These are phyloP conservation scores for Lutraria lutraria DNA, from an alignment of 2,888 invertebrate species.

Conservation along the genomic window DNA sequence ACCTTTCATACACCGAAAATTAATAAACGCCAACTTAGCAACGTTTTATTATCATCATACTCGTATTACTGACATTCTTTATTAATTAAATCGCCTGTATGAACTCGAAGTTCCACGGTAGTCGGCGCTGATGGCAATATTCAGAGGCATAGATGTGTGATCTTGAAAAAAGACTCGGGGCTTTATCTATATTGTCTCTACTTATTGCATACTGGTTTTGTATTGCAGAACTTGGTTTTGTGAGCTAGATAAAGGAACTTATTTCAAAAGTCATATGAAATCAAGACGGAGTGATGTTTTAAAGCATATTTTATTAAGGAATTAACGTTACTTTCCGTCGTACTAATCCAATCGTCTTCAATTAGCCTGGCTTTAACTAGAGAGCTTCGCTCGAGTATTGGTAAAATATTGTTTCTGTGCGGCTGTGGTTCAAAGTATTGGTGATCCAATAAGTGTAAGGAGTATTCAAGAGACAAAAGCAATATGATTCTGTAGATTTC, in stretches of 20 bases:
- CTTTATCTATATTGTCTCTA: not conserved
- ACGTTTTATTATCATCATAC: too few relatives aligned
- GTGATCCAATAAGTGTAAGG: not conserved
- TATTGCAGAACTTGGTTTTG: not conserved
- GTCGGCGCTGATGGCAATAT: too few relatives aligned
- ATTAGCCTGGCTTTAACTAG: constrained; percentile 14
- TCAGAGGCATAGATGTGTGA: not conserved
- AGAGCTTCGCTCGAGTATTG: not conserved
- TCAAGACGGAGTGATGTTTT: not conserved
- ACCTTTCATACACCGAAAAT: too few relatives aligned
- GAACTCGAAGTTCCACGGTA: too few relatives aligned
- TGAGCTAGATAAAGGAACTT: not conserved
- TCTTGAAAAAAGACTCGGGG: not conserved
- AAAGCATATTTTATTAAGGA: not conserved
- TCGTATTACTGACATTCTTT: too few relatives aligned
- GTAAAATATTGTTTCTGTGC: constrained; percentile 15
- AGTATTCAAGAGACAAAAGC: not conserved
- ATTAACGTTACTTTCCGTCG: not conserved
- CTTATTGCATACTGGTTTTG: not conserved
- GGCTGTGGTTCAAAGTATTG: constrained; percentile 2
- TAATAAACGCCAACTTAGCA: too few relatives aligned
- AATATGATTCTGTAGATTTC: not conserved
- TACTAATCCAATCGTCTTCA: constrained; percentile 10
- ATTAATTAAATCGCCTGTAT: too few relatives aligned
- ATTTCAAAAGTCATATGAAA: not conserved